Conservation (phyloP, 2,113 vertebrate species). For the Crotalus tigris region DNA sequence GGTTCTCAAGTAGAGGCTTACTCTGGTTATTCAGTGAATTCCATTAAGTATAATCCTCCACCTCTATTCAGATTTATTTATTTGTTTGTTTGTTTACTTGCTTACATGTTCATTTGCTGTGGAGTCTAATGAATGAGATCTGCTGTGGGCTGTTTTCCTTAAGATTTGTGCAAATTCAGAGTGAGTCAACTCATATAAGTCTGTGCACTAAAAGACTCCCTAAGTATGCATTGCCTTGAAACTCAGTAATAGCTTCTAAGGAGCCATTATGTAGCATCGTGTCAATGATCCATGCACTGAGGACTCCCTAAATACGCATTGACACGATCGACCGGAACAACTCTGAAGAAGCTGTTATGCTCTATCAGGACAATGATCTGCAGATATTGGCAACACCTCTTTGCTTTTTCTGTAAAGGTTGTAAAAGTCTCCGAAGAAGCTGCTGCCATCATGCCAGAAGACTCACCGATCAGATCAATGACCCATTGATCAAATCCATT, state of each 20-base stretch:
- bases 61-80: neutral
- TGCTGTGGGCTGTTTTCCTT: conserved; percentile 70
- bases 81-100: neutral
- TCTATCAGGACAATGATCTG: conserved; percentile 79
- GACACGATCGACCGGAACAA: conserved; percentile 76
- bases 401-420: conserved; percentile 66
- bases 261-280: conserved; percentile 78
- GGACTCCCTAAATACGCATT: conserved; percentile 79
- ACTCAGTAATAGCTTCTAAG: conserved; percentile 80
- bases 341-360: conserved; percentile 77
- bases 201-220: conserved; percentile 76
- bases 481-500: conserved; percentile 32
- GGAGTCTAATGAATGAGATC: conserved; percentile 32
- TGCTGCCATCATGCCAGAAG: conserved; percentile 55
- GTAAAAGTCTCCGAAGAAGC: conserved; percentile 68
- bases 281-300: conserved; percentile 81
- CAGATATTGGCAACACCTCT: conserved; percentile 77
- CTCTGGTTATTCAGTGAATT: accelerated
- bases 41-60: neutral
- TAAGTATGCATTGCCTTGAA: conserved; percentile 81
- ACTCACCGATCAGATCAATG: conserved; percentile 35
- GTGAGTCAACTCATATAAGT: conserved; percentile 71
- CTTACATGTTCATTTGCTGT: neutral
- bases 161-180: conserved; percentile 76
- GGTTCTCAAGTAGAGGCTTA: accelerated